Evolutionary conservation across 2,888 invertebrate species (phyloP).

Genomic region (Crematogaster levior): DNA sequence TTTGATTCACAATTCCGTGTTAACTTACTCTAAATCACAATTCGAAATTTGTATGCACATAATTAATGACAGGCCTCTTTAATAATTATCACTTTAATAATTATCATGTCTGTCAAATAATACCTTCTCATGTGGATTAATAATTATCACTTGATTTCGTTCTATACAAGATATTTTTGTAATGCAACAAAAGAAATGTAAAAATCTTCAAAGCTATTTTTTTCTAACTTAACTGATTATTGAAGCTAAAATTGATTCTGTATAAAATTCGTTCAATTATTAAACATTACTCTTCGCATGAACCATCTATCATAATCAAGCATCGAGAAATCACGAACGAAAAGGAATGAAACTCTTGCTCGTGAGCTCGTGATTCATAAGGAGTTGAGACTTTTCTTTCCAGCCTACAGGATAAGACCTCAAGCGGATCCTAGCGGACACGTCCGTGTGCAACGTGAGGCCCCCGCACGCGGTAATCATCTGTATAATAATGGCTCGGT

Average conservation of each 20-base stretch:
- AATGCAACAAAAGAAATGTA: not conserved
- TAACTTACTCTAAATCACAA: not conserved
- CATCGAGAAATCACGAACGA: not conserved
- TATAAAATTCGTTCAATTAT: not conserved
- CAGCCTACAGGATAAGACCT: conserved; percentile 56
- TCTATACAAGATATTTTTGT: not conserved
- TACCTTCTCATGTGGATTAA: too few relatives aligned
- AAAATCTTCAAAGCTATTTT: not conserved
- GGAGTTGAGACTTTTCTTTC: conserved; percentile 59
- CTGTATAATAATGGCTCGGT: conserved; percentile 73
- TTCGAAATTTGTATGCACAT: not conserved
- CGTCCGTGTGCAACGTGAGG: conserved; percentile 34
- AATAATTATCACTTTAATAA: not conserved
- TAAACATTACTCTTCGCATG: not conserved
- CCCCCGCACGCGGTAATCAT: conserved; percentile 69
- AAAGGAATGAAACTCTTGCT: conserved; percentile 19
- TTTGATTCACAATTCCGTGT: not conserved
- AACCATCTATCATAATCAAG: not conserved
- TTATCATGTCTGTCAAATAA: too few relatives aligned
- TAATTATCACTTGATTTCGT: too few relatives aligned
- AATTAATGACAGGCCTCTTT: not conserved
- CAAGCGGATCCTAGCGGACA: conserved; percentile 40
- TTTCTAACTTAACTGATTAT: too few relatives aligned
- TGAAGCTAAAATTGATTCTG: not conserved
- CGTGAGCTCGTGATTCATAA: conserved; percentile 59